These are phyloP conservation scores for Anastrepha ludens DNA, from an alignment of 1,140 invertebrate genomes.

Conservation along the genomic window DNA sequence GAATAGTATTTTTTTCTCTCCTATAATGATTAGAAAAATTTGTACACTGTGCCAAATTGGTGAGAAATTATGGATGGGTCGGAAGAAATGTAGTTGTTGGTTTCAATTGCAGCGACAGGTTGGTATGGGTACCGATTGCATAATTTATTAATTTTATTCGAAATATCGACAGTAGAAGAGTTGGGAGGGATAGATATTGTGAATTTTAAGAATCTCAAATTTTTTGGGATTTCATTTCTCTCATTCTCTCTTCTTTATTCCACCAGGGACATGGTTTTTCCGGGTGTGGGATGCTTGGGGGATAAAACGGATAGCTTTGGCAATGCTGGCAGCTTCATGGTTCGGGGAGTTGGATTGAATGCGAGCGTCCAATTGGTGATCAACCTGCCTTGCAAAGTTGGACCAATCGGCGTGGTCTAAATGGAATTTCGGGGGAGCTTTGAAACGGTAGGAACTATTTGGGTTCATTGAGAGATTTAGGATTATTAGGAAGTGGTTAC, in stretches of 20 bases:
- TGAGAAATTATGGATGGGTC: neutral
- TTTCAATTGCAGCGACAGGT: neutral
- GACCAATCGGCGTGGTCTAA: neutral
- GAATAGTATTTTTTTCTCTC: neutral
- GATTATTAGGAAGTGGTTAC: conserved; percentile 9
- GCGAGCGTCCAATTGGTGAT: too few species aligned
- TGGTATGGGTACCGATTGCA: neutral
- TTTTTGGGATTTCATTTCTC: too few species aligned
- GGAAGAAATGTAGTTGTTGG: neutral
- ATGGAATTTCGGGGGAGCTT: neutral
- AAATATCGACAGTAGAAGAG: too few species aligned
- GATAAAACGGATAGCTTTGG: neutral
- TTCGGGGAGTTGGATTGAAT: neutral
- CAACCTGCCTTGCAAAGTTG: neutral
- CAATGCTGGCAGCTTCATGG: neutral
- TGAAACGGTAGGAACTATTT: neutral
- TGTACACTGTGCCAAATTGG: neutral
- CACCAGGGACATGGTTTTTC: too few species aligned
- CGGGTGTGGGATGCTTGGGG: neutral
- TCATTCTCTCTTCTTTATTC: too few species aligned
- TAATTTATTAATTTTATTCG: neutral
- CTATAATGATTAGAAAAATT: neutral
- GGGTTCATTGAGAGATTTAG: neutral
- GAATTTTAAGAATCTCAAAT: too few species aligned
- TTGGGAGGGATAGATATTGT: too few species aligned